phyloP scores from a whole-genome alignment of 2,797 vertebrate species.

The Morelia viridis region DNA sequence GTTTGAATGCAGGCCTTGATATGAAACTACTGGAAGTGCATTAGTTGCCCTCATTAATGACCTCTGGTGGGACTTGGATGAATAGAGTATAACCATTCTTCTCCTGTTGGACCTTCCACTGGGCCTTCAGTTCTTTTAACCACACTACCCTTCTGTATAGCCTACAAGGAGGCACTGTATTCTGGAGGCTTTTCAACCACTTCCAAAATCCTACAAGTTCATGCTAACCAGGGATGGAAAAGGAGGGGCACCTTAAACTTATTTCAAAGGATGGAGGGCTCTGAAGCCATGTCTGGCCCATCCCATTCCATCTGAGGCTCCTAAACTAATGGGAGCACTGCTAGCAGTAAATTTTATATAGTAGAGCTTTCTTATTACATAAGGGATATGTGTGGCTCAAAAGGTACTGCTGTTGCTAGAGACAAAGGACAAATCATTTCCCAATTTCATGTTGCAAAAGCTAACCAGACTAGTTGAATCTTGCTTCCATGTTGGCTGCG shows the following conservation, averaged over 20 bases:
- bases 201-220: neutral
- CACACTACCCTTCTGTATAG: neutral
- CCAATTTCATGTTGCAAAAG: neutral
- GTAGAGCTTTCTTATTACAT: neutral
- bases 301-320: neutral
- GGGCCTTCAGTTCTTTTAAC: neutral
- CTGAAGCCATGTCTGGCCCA: neutral
- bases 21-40: neutral
- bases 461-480: neutral
- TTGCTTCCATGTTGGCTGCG: neutral
- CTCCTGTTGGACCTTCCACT: neutral
- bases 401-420: neutral
- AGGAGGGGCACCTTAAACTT: neutral
- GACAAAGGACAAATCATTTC: neutral
- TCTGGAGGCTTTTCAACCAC: neutral
- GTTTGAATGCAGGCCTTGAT: neutral
- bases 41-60: neutral
- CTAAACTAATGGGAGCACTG: neutral
- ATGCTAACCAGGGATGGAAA: neutral
- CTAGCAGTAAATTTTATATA: neutral
- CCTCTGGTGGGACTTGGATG: neutral
- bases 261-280: neutral
- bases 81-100: neutral
- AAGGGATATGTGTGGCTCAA: neutral
- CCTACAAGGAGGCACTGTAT: neutral